Evolutionary conservation across 2,113 vertebrate genomes (phyloP).

Genomic region (Phalacrocorax brasilianus): DNA sequence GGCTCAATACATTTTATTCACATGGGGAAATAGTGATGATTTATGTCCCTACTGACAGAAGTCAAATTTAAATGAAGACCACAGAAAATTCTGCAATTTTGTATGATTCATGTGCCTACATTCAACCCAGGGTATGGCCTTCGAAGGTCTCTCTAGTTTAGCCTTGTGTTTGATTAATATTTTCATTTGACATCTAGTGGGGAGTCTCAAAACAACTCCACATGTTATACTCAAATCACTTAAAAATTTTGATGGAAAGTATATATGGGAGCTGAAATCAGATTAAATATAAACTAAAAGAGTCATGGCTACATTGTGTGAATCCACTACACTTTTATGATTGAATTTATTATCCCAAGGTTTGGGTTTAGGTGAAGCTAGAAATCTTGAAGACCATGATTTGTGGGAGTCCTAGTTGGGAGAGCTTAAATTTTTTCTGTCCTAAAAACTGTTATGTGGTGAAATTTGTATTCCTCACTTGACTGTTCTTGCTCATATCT

Average conservation of each 20-base stretch:
- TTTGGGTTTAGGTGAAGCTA: constrained; percentile 35
- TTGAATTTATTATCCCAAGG: constrained; percentile 48
- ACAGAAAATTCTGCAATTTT: neutral
- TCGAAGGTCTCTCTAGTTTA: neutral
- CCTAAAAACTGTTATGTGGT: constrained; percentile 3
- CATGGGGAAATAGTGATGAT: neutral
- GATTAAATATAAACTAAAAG: constrained; percentile 29
- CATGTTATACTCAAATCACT: constrained; percentile 43
- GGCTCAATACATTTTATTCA: neutral
- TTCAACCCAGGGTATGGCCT: constrained; percentile 24
- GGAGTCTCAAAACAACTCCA: constrained; percentile 49
- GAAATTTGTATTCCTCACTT: constrained; percentile 34
- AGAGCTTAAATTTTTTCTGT: constrained; percentile 44
- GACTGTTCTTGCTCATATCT: constrained; percentile 14
- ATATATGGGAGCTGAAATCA: constrained; percentile 43
- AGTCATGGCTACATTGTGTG: neutral
- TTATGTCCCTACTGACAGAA: constrained; percentile 12
- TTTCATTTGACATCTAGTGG: constrained; percentile 40
- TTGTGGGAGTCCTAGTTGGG: constrained; percentile 37
- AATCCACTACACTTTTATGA: constrained; percentile 46
- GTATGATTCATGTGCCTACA: neutral
- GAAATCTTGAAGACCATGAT: constrained; percentile 33
- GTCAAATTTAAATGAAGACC: neutral
- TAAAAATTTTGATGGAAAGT: constrained; percentile 47
- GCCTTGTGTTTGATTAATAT: constrained; percentile 38